Base-by-base conservation (phyloP, 2,888 invertebrate genomes). In the Hydriomena furcata region DNA sequence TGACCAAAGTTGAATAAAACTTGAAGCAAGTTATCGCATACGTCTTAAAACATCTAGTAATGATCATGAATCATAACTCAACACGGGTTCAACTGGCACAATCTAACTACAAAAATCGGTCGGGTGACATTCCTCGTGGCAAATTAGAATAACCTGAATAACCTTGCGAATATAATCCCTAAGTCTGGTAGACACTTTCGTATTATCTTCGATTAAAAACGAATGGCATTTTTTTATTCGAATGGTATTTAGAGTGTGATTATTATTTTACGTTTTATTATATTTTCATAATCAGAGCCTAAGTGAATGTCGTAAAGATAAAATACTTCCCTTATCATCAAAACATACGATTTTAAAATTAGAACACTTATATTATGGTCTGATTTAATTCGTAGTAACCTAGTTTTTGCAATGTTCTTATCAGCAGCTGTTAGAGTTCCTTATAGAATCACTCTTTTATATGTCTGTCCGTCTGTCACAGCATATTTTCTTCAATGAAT, bases 341-440 rank as follows among this genome's bases (percentile, higher is more conserved):
- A 40, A 50, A 44, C 38, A 44, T 11, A 13, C 4, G 17, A 12
- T 28, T 30, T 24, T 2, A 30, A 42, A 37, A 25, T 11, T 13
- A 35, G 40, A 10, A 32, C 13, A 5, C 1, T 32, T 32, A 25
- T 13, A 21, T 30, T 23, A 7, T 31, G 25, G 6, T n/a, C 30
- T n/a, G 11, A 30, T 28, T 40, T n/a, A n/a, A n/a, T 36, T 30
- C 21, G 2, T 12, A 30, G 8, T 36, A 23, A 12, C 25, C 43
- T 43, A 20, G 2, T 42, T 35, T 35, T 49, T 23, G 43, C 37
- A 32, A 49, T n/a, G 10, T 10, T 44, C 23, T 44, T 44, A 50
- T 49, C 50, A 11, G 13, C 35, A 27, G 25, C 8, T 17, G 5
- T n/a, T n/a, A n/a, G n/a, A n/a, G n/a, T n/a, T n/a, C n/a, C n/a